These are phyloP conservation scores for Phyllotreta striolata DNA, from an alignment of 2,888 invertebrate species.

Conservation along the genomic window DNA sequence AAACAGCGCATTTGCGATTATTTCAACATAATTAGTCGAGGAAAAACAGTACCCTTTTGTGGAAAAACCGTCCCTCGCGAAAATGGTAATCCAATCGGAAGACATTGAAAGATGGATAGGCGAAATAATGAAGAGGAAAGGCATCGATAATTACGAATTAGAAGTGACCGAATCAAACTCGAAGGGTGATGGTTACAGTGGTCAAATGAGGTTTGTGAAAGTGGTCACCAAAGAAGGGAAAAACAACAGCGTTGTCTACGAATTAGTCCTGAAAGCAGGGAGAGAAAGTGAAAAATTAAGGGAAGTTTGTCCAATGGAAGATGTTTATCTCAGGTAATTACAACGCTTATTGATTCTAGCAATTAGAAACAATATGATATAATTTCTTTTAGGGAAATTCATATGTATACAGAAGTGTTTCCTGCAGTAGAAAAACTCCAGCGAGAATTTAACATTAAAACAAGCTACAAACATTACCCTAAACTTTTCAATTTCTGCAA, in stretches of 20 bases:
- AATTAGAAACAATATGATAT: too few species aligned
- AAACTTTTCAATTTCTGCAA: slow-evolving; percentile 46
- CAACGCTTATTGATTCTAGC: too few species aligned
- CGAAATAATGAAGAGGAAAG: slow-evolving; percentile 39
- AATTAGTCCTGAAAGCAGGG: slow-evolving; percentile 47
- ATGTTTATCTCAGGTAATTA: slow-evolving; percentile 36
- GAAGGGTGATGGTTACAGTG: slow-evolving; percentile 49
- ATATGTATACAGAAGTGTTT: slow-evolving; percentile 46
- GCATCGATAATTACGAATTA: slow-evolving; percentile 34
- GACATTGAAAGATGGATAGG: slow-evolving; percentile 41
- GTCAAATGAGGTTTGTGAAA: slow-evolving; percentile 43
- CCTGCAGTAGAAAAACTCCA: slow-evolving; percentile 44
- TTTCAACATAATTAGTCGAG: too few species aligned
- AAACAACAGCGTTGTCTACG: slow-evolving; percentile 30
- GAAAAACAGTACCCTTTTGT: too few species aligned
- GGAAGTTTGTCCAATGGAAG: slow-evolving; percentile 41
- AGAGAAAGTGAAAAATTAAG: slow-evolving; percentile 44
- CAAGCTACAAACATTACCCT: slow-evolving; percentile 39
- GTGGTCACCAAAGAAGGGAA: slow-evolving; percentile 30
- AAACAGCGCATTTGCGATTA: too few species aligned
- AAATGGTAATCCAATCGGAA: slow-evolving; percentile 31
- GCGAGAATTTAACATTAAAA: slow-evolving; percentile 31
- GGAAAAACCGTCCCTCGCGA: neutral
- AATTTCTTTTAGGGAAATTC: slow-evolving; percentile 42
- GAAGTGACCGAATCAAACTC: slow-evolving; percentile 40